Evolutionary conservation across 2,797 vertebrate genomes (phyloP).

Genomic region (Alectoris magna): DNA sequence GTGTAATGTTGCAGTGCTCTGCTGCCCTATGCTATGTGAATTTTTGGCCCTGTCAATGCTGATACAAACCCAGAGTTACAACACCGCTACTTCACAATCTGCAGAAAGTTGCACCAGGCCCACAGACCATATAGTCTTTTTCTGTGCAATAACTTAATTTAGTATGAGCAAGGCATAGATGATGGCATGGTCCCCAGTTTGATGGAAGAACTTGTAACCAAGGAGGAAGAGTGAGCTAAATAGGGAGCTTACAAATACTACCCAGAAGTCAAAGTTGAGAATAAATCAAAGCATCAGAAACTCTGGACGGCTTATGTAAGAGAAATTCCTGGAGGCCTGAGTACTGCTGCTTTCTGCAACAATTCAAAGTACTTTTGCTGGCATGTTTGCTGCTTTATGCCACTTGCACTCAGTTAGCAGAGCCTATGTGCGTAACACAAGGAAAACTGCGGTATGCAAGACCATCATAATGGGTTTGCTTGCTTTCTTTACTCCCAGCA

Average conservation of each 20-base stretch:
- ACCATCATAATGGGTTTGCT: background rate
- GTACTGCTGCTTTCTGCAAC: background rate
- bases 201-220: background rate
- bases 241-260: background rate
- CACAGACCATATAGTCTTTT: background rate
- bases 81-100: background rate
- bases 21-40: background rate
- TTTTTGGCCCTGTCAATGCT: background rate
- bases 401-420: background rate
- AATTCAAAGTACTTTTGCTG: background rate
- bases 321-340: background rate
- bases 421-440: background rate
- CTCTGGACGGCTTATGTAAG: background rate
- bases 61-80: background rate
- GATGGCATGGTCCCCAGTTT: background rate
- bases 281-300: background rate
- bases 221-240: background rate
- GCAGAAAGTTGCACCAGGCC: background rate
- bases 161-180: rapidly evolving
- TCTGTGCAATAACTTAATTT: background rate
- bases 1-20: background rate
- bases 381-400: background rate
- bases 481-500: background rate
- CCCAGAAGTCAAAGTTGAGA: background rate
- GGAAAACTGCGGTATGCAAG: conserved; percentile 3